Conservation (phyloP, 2,888 invertebrate genomes). For the Cetonia aurata region DNA sequence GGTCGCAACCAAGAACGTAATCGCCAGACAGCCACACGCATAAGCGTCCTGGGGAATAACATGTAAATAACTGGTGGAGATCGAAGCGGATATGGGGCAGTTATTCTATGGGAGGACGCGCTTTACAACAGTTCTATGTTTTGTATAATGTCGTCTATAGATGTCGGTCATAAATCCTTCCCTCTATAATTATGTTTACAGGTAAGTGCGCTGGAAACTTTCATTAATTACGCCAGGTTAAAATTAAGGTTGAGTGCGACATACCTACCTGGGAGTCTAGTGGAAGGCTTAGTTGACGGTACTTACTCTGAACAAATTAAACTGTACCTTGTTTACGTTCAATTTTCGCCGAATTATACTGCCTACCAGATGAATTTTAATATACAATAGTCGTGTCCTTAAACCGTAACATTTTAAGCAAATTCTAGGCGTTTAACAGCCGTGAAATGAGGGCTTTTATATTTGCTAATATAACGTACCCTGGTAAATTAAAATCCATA, state of each 20-base stretch:
- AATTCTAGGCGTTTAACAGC: no score
- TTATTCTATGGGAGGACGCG: neutral
- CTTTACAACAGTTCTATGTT: constrained; percentile 6
- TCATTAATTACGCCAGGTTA: constrained; percentile 28
- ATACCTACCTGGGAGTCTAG: constrained; percentile 5
- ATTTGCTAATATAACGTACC: no score
- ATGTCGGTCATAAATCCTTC: constrained; percentile 27
- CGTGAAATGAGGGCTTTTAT: no score
- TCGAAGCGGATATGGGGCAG: neutral
- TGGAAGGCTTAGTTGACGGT: constrained; percentile 6
- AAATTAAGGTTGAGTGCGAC: constrained; percentile 21
- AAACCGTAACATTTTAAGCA: no score
- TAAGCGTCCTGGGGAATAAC: constrained; percentile 2
- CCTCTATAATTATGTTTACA: constrained; percentile 33
- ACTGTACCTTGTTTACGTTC: constrained; percentile 16
- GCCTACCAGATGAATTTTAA: neutral
- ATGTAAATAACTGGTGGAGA: neutral
- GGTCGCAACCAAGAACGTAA: constrained; percentile 12
- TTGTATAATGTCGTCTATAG: constrained; percentile 18
- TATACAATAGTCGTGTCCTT: neutral
- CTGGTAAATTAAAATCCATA: no score
- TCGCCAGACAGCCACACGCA: neutral
- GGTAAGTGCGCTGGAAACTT: constrained; percentile 22
- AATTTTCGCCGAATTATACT: constrained; percentile 1
- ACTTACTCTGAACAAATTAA: constrained; percentile 25